Conservation (phyloP, 1,140 invertebrate species). For the Macrotrachela quadricornifera region DNA sequence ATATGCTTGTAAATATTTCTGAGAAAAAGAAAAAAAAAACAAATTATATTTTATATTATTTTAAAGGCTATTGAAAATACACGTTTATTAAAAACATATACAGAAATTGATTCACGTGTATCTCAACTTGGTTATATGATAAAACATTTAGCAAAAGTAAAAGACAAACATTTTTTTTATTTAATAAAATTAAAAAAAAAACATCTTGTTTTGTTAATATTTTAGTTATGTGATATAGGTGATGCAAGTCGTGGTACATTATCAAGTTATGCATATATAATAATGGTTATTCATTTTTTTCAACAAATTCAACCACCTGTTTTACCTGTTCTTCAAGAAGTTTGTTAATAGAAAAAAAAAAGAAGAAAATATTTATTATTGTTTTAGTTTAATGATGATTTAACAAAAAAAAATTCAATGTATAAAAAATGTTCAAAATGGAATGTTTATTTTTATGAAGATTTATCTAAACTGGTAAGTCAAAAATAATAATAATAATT, state of each 20-base stretch:
- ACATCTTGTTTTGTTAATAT: too few species aligned
- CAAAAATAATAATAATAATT: too few species aligned
- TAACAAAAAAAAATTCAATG: too few species aligned
- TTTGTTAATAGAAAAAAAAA: background rate
- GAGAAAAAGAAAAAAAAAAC: too few species aligned
- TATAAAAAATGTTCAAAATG: too few species aligned
- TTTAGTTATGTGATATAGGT: slow-evolving; percentile 36
- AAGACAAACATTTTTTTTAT: slow-evolving; percentile 4
- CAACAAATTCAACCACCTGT: slow-evolving; percentile 21
- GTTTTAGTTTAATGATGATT: too few species aligned
- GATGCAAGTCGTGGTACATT: slow-evolving; percentile 37
- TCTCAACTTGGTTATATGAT: slow-evolving; percentile 36
- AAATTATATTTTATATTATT: too few species aligned
- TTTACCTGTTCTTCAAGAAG: slow-evolving; percentile 20
- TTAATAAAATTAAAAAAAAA: slow-evolving; percentile 32
- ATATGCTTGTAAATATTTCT: slow-evolving; percentile 25
- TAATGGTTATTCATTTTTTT: slow-evolving; percentile 26
- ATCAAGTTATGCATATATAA: slow-evolving; percentile 18
- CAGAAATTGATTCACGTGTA: slow-evolving; percentile 36
- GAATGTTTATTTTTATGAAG: too few species aligned
- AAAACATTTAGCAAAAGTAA: slow-evolving; percentile 38
- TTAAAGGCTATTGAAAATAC: slow-evolving; percentile 36
- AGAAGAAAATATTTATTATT: too few species aligned
- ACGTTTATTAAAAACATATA: slow-evolving; percentile 33
- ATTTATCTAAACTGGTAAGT: too few species aligned